Conservation (phyloP, 2,113 vertebrate genomes). For the Hymenochirus boettgeri region DNA sequence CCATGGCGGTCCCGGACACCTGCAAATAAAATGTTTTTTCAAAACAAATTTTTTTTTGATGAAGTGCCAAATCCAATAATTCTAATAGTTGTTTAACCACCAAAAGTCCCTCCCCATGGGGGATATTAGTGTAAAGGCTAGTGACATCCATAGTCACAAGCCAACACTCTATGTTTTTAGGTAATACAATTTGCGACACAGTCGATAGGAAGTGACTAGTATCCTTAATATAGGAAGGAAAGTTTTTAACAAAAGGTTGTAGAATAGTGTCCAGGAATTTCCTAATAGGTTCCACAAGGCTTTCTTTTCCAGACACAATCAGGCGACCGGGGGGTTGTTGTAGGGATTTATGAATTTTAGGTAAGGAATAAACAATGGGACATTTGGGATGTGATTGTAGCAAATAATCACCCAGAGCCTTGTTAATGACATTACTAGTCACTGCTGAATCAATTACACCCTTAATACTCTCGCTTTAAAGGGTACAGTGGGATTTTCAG, state of each 20-base stretch:
- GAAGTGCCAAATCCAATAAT: too few relatives aligned
- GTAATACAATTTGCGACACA: too few relatives aligned
- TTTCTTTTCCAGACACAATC: neutral
- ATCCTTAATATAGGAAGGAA: neutral
- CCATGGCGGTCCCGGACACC: too few relatives aligned
- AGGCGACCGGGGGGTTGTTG: neutral
- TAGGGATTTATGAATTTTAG: neutral
- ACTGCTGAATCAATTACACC: neutral
- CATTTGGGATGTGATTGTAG: neutral
- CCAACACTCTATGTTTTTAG: too few relatives aligned
- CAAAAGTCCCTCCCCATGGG: too few relatives aligned
- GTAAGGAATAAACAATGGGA: neutral
- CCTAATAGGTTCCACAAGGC: neutral
- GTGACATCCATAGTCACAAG: too few relatives aligned
- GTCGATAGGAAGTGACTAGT: neutral
- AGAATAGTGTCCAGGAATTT: neutral
- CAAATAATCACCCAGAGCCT: too few relatives aligned
- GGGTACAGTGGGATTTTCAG: neutral
- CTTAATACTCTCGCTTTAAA: neutral
- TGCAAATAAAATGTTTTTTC: too few relatives aligned
- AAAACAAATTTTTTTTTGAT: too few relatives aligned
- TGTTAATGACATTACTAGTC: neutral
- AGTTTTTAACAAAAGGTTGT: neutral
- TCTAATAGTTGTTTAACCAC: too few relatives aligned
- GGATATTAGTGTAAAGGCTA: too few relatives aligned